A percentile compares a stretch with the other conserved stretches of the same genome.
Conservation (phyloP, 2,888 invertebrate species). For the Phyto melanocephala region DNA sequence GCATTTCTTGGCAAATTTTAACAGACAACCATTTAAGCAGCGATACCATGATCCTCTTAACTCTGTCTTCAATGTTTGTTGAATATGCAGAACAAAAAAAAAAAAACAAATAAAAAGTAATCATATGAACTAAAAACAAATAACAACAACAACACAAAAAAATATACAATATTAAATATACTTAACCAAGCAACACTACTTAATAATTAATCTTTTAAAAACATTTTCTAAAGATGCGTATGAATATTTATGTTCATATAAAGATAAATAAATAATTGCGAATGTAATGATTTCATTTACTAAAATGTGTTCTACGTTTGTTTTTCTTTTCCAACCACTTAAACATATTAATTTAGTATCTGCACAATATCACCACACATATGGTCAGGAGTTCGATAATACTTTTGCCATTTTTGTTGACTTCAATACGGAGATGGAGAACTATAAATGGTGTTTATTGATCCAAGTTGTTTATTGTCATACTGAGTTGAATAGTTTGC, state of each 20-base stretch:
- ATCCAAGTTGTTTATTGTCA: not conserved
- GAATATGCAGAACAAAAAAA: slow-evolving; percentile 1
- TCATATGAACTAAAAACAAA: slow-evolving; percentile 11
- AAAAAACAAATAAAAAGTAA: slow-evolving; percentile 20
- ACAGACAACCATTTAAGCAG: slow-evolving; percentile 63
- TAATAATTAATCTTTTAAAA: slow-evolving; percentile 54
- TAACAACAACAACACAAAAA: not conserved
- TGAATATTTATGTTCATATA: slow-evolving; percentile 40
- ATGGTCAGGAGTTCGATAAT: not conserved
- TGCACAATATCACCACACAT: not conserved
- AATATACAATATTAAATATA: not conserved
- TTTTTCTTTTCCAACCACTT: not conserved
- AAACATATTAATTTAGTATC: not conserved
- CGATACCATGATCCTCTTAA: slow-evolving; percentile 65
- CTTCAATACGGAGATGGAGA: too few species aligned
- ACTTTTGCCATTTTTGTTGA: not conserved
- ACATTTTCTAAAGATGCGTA: slow-evolving; percentile 37
- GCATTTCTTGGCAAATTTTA: slow-evolving; percentile 50
- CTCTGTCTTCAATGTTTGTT: slow-evolving; percentile 33
- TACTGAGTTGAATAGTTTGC: not conserved
- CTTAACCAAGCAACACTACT: slow-evolving; percentile 10
- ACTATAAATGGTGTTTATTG: not conserved
- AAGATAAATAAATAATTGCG: slow-evolving; percentile 40
- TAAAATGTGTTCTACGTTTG: not conserved
- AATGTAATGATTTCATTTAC: slow-evolving; percentile 51